Base-by-base conservation (phyloP, 1,140 invertebrate genomes). In the Atopsyche davidsoni region DNA sequence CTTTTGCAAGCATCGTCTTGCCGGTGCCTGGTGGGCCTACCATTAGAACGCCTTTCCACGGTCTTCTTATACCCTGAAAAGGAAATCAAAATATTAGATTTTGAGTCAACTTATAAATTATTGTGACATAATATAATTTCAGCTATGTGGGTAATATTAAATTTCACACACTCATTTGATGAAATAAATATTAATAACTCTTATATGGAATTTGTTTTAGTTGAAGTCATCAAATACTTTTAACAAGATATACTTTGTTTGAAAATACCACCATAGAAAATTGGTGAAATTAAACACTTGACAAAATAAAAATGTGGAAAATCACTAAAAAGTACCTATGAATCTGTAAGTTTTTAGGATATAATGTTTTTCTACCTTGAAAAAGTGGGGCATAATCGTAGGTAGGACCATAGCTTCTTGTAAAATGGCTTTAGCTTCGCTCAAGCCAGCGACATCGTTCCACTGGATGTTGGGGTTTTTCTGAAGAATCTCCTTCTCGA, bases 341-440 rank as follows among this genome's bases (percentile, higher is more conserved):
- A n/a, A n/a, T n/a, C n/a, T n/a, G n/a, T n/a, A n/a, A n/a, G n/a
- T n/a, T n/a, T n/a, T n/a, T n/a, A n/a, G n/a, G n/a, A n/a, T n/a
- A n/a, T n/a, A n/a, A n/a, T 42, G 14, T 31, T 17, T 25, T 34
- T 34, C 35, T 53, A 83, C 85, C 72, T 91, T 96, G 64, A 99
- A 99, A 73, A 95, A 98, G 62, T 99, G 92, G 3, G 96, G 96
- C 85, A 99, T 96, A 67, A 92, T 87, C 66, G 96, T 87, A 1
- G 96, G 96, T 39, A 99, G 72, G 4, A 99, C 93, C 43, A 98
- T 92, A 16, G 96, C 96, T 77, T 99, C 96, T 75, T 98, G 90
- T 18, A 99, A 66, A 17, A 98, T 79, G 44, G 88, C 77, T 68
- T 99, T 99, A 1, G 95, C 96, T 66, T 98, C 93, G 38, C 87